Evolutionary conservation across 2,113 vertebrate species (phyloP), one percentile per base, ranked within the genome.

Genomic region (Catagonus wagneri): DNA sequence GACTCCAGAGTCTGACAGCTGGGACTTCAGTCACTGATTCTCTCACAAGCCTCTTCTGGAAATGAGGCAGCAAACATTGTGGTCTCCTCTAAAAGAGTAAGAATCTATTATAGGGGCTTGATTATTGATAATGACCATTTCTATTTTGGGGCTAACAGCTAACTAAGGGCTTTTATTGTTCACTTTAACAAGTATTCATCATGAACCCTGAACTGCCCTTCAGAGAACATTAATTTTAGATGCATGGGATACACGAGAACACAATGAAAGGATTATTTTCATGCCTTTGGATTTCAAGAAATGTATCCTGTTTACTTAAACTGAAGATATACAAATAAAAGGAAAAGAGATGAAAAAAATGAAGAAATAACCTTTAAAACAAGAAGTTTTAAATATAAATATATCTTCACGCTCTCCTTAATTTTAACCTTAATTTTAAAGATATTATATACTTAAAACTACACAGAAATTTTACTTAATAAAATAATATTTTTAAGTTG

Each of bases 71-170:
- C 79, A 63, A 95, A 94, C 52, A 44, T 11, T 6, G 1, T 39
- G n/a, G 60, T 54, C 61, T 78, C 60, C 44, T 39, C 83, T 85
- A 50, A 84, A 80, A 54, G 66, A 71, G 81, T 60, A n/a, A 85
- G 85, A 85, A 36, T 91, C 97, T 83, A 76, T 93, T 50, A 89
- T 0, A 66, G 78, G 58, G 65, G 29, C 68, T 87, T 93, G 92
- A 95, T 95, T 97, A 93, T 58, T 95, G 95, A 95, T 96, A 96
- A 96, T 84, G 81, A 72, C 81, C 87, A 72, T 75, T 96, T 97
- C 97, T 97, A 95, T 94, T 96, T 94, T 66, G 93, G 92, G 92
- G 32, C 89, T 83, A 93, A 78, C 27, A 86, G 68, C 83, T 79
- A 97, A 95, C 39, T 75, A 92, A 94, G 74, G 80, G 27, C 92